These are phyloP conservation scores for Archivesica marissinica DNA, from an alignment of 1,140 invertebrate species.

Conservation along the genomic window DNA sequence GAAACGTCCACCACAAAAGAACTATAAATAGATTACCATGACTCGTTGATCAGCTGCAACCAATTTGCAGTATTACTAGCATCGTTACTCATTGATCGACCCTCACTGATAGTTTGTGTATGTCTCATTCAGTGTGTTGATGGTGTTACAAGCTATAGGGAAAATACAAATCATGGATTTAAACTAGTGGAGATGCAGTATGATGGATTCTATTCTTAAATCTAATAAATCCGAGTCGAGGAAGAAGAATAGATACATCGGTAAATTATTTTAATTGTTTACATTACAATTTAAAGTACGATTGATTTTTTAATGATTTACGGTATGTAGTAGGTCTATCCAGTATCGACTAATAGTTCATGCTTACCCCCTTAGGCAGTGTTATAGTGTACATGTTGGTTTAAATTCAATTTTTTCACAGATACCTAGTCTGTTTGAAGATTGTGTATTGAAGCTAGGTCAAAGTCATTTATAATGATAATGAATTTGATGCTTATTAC, in stretches of 20 bases:
- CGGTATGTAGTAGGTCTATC: not conserved
- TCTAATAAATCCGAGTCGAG: slow-evolving; percentile 33
- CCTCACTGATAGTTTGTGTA: slow-evolving; percentile 48
- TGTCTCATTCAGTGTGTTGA: slow-evolving; percentile 39
- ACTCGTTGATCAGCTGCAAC: not conserved
- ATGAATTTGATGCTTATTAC: too few relatives aligned
- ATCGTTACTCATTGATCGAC: slow-evolving; percentile 43
- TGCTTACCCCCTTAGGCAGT: not conserved
- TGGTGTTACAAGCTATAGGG: not conserved
- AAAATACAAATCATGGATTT: slow-evolving; percentile 29
- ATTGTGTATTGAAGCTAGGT: too few relatives aligned
- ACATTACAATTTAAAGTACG: not conserved
- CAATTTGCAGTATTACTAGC: not conserved
- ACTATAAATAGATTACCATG: slow-evolving; percentile 26
- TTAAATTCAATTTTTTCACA: too few relatives aligned
- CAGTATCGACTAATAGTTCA: not conserved
- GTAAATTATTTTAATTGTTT: slow-evolving; percentile 22
- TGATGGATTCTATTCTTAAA: slow-evolving; percentile 58
- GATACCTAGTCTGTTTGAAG: too few relatives aligned
- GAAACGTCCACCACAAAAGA: too few relatives aligned
- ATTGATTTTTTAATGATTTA: not conserved
- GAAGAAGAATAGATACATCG: slow-evolving; percentile 42
- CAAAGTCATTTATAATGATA: too few relatives aligned
- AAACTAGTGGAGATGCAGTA: slow-evolving; percentile 6
- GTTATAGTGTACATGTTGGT: not conserved